A percentile compares a stretch with the other conserved stretches of the same genome.
Conservation (phyloP, 2,888 invertebrate genomes). For the Amphimallon solstitiale region DNA sequence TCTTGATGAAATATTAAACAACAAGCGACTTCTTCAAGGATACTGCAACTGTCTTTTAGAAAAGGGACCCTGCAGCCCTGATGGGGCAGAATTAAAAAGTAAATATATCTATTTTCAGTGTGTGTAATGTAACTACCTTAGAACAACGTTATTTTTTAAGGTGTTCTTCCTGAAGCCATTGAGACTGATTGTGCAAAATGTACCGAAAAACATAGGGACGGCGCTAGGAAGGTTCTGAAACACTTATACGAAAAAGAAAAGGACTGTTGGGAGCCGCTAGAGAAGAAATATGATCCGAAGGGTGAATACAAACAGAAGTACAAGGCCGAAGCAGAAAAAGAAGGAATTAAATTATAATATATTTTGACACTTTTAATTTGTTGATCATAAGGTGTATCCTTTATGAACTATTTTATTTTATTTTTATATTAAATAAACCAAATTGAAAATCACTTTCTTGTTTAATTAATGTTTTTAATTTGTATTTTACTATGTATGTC, state of each 20-base stretch:
- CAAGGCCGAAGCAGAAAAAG: slow-evolving; percentile 38
- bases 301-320: slow-evolving; percentile 57
- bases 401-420: slow-evolving; percentile 56
- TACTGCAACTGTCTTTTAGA: slow-evolving; percentile 77
- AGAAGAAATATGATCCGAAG: slow-evolving; percentile 71
- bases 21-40: slow-evolving; percentile 72
- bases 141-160: slow-evolving; percentile 52
- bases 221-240: slow-evolving; percentile 71
- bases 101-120: slow-evolving; percentile 43
- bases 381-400: too few relatives aligned
- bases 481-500: neutral
- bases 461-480: slow-evolving; percentile 1
- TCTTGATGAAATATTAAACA: slow-evolving; percentile 73
- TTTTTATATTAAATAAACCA: slow-evolving; percentile 48
- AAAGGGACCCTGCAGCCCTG: slow-evolving; percentile 73
- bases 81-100: slow-evolving; percentile 71
- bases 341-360: slow-evolving; percentile 13
- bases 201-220: slow-evolving; percentile 68
- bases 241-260: slow-evolving; percentile 71
- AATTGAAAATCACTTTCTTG: neutral
- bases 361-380: too few relatives aligned
- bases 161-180: slow-evolving; percentile 70
- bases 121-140: neutral
- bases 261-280: slow-evolving; percentile 72
- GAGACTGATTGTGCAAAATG: slow-evolving; percentile 73